These are phyloP conservation scores for Alligator mississippiensis DNA, from an alignment of 2,113 vertebrate species.

Conservation along the genomic window DNA sequence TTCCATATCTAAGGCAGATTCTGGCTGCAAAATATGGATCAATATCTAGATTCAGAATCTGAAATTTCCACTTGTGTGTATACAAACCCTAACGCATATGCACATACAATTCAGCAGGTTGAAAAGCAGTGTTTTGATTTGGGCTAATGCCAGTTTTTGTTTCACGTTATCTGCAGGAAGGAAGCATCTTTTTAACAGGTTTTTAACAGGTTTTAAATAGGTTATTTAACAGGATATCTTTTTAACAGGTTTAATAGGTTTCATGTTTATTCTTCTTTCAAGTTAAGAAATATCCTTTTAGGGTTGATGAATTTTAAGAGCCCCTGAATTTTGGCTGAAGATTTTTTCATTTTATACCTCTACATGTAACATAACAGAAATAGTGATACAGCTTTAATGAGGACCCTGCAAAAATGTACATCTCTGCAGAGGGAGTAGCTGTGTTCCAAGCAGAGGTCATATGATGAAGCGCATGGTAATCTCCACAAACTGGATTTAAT, in stretches of 20 bases:
- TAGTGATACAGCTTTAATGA: not conserved
- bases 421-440: not conserved
- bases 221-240: no score
- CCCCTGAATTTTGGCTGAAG: not conserved
- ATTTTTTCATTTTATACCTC: not conserved
- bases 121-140: not conserved
- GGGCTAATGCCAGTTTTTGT: not conserved
- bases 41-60: not conserved
- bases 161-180: not conserved
- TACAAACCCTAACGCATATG: not conserved
- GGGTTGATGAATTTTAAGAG: not conserved
- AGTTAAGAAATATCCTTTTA: not conserved
- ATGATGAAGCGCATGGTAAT: slow-evolving; percentile 35
- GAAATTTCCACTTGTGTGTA: not conserved
- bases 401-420: not conserved
- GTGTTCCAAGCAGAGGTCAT: slow-evolving; percentile 5
- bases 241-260: no score
- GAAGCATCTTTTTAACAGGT: not conserved
- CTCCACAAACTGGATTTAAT: slow-evolving; percentile 62
- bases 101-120: not conserved
- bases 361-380: not conserved
- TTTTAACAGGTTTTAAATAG: no score
- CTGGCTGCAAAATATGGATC: not conserved
- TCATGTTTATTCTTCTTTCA: no score
- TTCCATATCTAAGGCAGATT: not conserved